Evolutionary conservation across 2,888 invertebrate species (phyloP).

Genomic region (Cheilosia scutellata): DNA sequence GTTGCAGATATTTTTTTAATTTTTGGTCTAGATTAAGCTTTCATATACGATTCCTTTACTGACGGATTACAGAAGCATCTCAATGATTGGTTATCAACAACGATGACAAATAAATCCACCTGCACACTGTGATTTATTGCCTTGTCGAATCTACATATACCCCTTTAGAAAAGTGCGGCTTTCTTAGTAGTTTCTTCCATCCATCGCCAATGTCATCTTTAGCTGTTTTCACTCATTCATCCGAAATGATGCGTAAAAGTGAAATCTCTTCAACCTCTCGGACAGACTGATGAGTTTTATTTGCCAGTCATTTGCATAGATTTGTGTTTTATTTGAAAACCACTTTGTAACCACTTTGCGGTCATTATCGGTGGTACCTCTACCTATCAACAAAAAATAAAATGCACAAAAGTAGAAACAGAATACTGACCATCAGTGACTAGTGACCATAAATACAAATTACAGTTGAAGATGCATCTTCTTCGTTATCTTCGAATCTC

Average conservation of each 20-base stretch:
- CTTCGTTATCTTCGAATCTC: conserved; percentile 42
- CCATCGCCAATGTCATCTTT: neutral
- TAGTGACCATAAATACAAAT: conserved; percentile 54
- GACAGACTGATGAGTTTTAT: conserved; percentile 15
- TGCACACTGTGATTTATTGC: neutral
- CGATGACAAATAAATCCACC: too few species aligned
- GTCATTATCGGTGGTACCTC: conserved; percentile 21
- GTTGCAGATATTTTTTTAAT: too few species aligned
- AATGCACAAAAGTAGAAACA: neutral
- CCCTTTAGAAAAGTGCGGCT: neutral
- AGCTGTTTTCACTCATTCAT: neutral
- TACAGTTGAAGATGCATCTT: conserved; percentile 41
- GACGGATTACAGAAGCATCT: too few species aligned
- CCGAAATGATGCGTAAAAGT: conserved; percentile 46
- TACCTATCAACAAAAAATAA: too few species aligned
- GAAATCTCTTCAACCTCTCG: conserved; percentile 37
- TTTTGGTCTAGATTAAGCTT: too few species aligned
- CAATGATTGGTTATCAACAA: too few species aligned
- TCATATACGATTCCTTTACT: too few species aligned
- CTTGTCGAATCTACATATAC: neutral
- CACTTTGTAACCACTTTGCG: conserved; percentile 49
- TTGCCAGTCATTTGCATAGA: conserved; percentile 36
- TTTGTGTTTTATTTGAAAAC: conserved; percentile 35
- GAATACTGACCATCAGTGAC: neutral
- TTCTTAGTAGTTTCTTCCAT: neutral